Conservation (phyloP, 2,113 vertebrate species). For the Anguilla japonica region DNA sequence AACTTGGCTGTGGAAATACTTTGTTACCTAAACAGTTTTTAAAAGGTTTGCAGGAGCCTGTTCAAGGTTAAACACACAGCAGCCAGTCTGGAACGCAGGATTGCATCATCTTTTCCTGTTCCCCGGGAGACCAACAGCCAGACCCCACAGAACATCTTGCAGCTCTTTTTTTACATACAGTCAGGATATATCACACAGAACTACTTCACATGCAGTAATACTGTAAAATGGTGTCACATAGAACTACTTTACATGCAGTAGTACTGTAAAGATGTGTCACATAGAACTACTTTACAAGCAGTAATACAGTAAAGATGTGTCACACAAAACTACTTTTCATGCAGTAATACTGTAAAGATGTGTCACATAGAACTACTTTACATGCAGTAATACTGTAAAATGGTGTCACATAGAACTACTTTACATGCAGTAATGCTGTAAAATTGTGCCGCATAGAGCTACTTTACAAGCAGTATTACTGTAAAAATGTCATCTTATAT, state of each 20-base stretch:
- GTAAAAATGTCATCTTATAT: conserved; percentile 7
- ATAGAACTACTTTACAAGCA: background rate
- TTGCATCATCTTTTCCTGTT: background rate
- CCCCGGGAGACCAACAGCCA: background rate
- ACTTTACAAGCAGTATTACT: background rate
- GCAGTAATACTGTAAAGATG: background rate
- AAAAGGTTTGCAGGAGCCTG: background rate
- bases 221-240: background rate
- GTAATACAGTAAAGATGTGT: background rate
- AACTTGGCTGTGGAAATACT: conserved; percentile 16
- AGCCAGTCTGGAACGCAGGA: background rate
- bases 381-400: background rate
- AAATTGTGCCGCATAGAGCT: background rate
- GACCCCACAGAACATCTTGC: background rate
- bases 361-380: background rate
- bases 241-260: background rate
- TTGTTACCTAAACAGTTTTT: conserved; percentile 18
- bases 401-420: background rate
- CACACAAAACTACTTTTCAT: background rate
- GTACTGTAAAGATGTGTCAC: background rate
- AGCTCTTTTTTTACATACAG: background rate
- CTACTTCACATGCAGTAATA: background rate
- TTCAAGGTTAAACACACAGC: background rate
- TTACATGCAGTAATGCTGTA: background rate
- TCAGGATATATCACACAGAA: background rate